Conservation (phyloP, 2,888 invertebrate genomes). For the Chalcis sispes region DNA sequence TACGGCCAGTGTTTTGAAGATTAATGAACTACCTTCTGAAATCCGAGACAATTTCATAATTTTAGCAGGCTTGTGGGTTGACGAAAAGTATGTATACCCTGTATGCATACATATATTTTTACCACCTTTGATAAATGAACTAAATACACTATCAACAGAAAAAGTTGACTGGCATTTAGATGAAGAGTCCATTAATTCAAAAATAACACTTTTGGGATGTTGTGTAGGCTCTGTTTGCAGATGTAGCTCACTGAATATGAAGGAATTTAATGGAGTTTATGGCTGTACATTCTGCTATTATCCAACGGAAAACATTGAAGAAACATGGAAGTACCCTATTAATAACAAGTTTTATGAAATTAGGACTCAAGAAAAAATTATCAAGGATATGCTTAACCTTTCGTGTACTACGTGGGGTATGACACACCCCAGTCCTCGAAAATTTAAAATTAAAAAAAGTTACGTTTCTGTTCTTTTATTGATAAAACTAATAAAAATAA, state of each 20-base stretch:
- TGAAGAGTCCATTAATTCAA: conserved; percentile 40
- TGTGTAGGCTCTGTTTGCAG: conserved; percentile 51
- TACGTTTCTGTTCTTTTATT: no score
- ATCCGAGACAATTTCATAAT: conserved; percentile 50
- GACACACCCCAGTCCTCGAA: no score
- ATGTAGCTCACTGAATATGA: conserved; percentile 47
- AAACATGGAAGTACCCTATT: conserved; percentile 31
- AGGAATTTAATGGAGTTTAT: conserved; percentile 40
- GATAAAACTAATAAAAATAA: no score
- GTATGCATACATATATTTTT: conserved; percentile 56
- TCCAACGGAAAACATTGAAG: conserved; percentile 28
- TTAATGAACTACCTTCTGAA: conserved; percentile 54
- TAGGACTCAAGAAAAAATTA: no score
- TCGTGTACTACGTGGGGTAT: no score
- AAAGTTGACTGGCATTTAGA: conserved; percentile 49
- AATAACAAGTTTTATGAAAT: no score
- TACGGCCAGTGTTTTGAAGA: conserved; percentile 53
- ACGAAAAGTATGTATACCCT: conserved; percentile 44
- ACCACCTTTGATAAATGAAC: conserved; percentile 53
- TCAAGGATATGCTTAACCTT: no score
- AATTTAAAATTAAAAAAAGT: no score
- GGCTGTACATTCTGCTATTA: conserved; percentile 56
- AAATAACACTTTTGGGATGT: conserved; percentile 46
- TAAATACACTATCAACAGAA: conserved; percentile 50
- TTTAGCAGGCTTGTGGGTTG: conserved; percentile 56